Conservation (phyloP, 2,888 invertebrate species). For the Scaptomyza reducta region DNA sequence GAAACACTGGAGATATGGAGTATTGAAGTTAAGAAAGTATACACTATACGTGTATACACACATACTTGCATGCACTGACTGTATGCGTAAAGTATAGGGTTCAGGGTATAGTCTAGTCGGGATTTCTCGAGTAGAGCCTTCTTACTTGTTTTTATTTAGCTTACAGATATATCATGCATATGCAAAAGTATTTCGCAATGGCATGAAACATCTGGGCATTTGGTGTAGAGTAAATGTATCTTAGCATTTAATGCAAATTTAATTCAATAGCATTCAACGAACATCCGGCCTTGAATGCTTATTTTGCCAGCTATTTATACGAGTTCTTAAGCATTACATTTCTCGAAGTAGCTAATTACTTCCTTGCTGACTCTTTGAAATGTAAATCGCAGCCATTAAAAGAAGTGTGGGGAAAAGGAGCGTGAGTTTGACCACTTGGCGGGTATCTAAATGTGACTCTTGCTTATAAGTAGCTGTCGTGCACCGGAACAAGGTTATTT, state of each 20-base stretch:
- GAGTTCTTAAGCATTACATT: slow-evolving; percentile 58
- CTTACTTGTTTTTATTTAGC: not conserved
- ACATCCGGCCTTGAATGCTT: slow-evolving; percentile 58
- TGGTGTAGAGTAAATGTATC: not conserved
- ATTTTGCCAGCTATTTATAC: slow-evolving; percentile 53
- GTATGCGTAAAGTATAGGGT: no score
- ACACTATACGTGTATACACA: no score
- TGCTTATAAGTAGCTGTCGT: not conserved
- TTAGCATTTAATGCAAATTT: slow-evolving; percentile 51
- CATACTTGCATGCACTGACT: no score
- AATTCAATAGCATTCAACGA: slow-evolving; percentile 25
- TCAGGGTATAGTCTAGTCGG: no score
- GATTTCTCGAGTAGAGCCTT: no score
- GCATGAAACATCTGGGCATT: slow-evolving; percentile 37
- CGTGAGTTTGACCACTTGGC: slow-evolving; percentile 39
- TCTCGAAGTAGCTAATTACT: slow-evolving; percentile 51
- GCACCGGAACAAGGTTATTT: slow-evolving; percentile 67
- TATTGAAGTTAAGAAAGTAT: no score
- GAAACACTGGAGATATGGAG: no score
- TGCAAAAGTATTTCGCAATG: slow-evolving; percentile 15
- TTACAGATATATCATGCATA: slow-evolving; percentile 9
- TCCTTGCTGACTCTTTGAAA: slow-evolving; percentile 47
- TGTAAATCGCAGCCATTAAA: slow-evolving; percentile 43
- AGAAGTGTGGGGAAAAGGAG: not conserved
- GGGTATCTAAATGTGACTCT: slow-evolving; percentile 8